These are phyloP conservation scores for Noctua fimbriata DNA, from an alignment of 2,888 invertebrate genomes.

Conservation along the genomic window DNA sequence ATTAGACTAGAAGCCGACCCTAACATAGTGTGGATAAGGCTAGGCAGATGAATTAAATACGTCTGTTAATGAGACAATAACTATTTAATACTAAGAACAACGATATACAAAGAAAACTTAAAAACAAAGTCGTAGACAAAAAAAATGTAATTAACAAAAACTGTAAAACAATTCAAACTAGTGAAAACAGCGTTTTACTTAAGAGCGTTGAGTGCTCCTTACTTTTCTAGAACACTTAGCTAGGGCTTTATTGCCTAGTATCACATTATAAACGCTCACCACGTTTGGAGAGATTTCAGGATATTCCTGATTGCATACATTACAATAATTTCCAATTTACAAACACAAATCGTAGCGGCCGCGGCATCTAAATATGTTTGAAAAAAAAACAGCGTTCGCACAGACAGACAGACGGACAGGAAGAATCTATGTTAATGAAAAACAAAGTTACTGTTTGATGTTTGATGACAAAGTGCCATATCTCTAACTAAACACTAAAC, in stretches of 20 bases:
- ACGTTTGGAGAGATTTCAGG: neutral
- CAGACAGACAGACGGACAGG: too few relatives aligned
- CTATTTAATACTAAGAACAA: constrained; percentile 1
- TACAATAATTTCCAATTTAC: neutral
- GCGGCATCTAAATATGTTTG: neutral
- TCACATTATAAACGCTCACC: constrained; percentile 56
- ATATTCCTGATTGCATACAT: constrained; percentile 19
- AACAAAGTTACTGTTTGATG: too few relatives aligned
- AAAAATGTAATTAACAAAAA: constrained; percentile 50
- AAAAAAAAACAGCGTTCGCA: neutral
- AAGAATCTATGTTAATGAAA: too few relatives aligned
- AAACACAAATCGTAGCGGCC: neutral
- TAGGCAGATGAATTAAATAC: too few relatives aligned
- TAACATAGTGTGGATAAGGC: too few relatives aligned
- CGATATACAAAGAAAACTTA: constrained; percentile 5
- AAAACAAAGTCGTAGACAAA: constrained; percentile 9
- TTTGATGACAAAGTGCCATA: too few relatives aligned
- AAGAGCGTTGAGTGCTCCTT: constrained; percentile 63
- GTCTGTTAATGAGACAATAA: neutral
- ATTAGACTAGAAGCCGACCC: too few relatives aligned
- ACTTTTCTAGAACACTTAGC: constrained; percentile 63
- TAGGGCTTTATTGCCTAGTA: constrained; percentile 64
- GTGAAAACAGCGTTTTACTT: constrained; percentile 63
- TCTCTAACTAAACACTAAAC: too few relatives aligned
- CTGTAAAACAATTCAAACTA: constrained; percentile 57